Base-by-base conservation (phyloP, 2,113 vertebrate genomes). In the Anhinga rufa region DNA sequence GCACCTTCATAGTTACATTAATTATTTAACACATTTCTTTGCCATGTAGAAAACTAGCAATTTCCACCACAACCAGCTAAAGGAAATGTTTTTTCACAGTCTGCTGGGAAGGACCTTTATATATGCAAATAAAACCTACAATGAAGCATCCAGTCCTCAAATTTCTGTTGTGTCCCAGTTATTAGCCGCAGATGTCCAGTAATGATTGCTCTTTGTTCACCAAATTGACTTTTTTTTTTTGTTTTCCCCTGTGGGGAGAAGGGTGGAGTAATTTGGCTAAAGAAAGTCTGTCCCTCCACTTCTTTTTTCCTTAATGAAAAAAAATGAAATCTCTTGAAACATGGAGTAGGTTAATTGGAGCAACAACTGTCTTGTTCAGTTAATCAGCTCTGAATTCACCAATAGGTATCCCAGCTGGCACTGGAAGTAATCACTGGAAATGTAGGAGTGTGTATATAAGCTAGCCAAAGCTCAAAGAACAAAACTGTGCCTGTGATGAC, bases 361-460 rank as follows among this genome's bases (percentile, higher is more conserved):
- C 48, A 95, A 93, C 83, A 92, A 95, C 90, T 80, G 75, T 62
- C 88, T 96, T 86, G 75, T 85, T 92, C 82, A 92, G 71, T 92
- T 96, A 96, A 97, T 96, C 91, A 96, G 64, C 82, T 92, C 86
- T 95, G 64, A 95, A 92, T 84, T 96, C 68, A 93, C 75, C 91
- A 90, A 31, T 85, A 96, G 93, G 84, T 86, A 96, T 87, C 92
- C 90, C 95, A 97, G 91, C 82, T 96, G 96, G 91, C 95, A 94
- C 66, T 92, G 92, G 54, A 92, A 96, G 88, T 78, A 94, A 87
- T 82, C 75, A 31, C 68, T 93, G 94, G 70, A 96, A 95, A 80
- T 76, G 71, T 83, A 90, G 82, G 85, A 92, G 88, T 88, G 68
- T 88, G 46, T 75, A 60, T 90, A 86, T 91, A 83, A 88, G 66